Percentiles rank a stretch among this genome's conserved stretches.
Evolutionary conservation across 2,888 invertebrate species (phyloP).

Genomic region (Diachrysia chrysitis): DNA sequence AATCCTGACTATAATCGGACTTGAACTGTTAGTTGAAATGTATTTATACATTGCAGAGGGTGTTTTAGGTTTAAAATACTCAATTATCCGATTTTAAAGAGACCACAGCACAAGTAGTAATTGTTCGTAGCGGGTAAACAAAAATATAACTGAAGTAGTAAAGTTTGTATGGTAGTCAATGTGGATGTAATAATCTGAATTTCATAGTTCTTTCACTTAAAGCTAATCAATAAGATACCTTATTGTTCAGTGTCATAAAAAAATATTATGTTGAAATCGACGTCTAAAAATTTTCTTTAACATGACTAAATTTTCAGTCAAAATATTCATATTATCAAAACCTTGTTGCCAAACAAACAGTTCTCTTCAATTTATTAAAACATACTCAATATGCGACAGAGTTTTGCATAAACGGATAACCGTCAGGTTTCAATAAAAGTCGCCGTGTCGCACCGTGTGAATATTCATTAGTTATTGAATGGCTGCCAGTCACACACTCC

Average conservation of each 20-base stretch:
- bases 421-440: constrained; percentile 71
- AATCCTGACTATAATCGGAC: too few relatives aligned
- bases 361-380: constrained; percentile 50
- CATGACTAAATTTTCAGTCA: not conserved
- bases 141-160: not conserved
- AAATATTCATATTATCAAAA: not conserved
- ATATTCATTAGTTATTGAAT: constrained; percentile 73
- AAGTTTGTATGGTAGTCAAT: too few relatives aligned
- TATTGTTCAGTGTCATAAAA: not conserved
- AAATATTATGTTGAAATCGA: not conserved
- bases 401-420: constrained; percentile 62
- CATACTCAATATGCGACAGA: constrained; percentile 66
- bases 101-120: too few relatives aligned
- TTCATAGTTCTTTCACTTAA: too few relatives aligned
- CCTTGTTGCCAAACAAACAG: constrained; percentile 25
- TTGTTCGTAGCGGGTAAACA: not conserved
- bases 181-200: too few relatives aligned
- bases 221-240: too few relatives aligned
- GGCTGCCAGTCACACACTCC: constrained; percentile 35
- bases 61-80: too few relatives aligned
- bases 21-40: too few relatives aligned
- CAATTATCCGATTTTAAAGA: too few relatives aligned
- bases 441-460: constrained; percentile 66
- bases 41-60: too few relatives aligned
- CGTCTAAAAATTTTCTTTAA: not conserved